Percentiles rank a stretch among this genome's conserved stretches.
Conservation (phyloP, 2,888 invertebrate species). For the Coenonympha arcania region DNA sequence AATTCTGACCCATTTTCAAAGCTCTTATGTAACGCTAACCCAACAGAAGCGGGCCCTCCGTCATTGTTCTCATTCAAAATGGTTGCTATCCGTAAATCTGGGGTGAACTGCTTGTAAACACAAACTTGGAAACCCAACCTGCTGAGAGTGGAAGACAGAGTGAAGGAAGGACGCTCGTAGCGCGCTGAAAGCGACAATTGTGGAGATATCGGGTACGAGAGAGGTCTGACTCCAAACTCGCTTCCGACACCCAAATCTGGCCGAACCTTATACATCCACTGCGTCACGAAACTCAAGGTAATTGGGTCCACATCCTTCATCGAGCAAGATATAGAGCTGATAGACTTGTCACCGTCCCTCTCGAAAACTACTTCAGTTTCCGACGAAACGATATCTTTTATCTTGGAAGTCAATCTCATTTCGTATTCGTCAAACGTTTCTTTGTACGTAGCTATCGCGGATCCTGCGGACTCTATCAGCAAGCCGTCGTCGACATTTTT, state of each 20-base stretch:
- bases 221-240: conserved; percentile 50
- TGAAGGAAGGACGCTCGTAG: conserved; percentile 46
- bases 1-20: conserved; percentile 54
- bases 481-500: conserved; percentile 49
- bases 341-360: conserved; percentile 45
- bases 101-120: conserved; percentile 52
- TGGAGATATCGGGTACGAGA: conserved; percentile 43
- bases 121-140: conserved; percentile 56
- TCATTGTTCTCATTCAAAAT: conserved; percentile 49
- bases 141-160: conserved; percentile 54
- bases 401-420: conserved; percentile 56
- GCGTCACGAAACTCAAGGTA: conserved; percentile 50
- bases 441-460: conserved; percentile 58
- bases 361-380: conserved; percentile 60
- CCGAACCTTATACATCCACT: conserved; percentile 55
- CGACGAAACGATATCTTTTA: conserved; percentile 58
- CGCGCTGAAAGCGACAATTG: conserved; percentile 56
- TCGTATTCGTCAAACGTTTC: conserved; percentile 47
- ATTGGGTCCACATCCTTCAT: conserved; percentile 60
- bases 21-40: conserved; percentile 55
- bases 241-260: conserved; percentile 54
- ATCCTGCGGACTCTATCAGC: conserved; percentile 53
- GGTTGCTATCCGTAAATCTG: conserved; percentile 54
- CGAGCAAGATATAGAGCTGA: conserved; percentile 46
- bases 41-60: conserved; percentile 44